phyloP scores from a whole-genome alignment of 1,140 invertebrate genomes.

The Scaptomyza montana region DNA sequence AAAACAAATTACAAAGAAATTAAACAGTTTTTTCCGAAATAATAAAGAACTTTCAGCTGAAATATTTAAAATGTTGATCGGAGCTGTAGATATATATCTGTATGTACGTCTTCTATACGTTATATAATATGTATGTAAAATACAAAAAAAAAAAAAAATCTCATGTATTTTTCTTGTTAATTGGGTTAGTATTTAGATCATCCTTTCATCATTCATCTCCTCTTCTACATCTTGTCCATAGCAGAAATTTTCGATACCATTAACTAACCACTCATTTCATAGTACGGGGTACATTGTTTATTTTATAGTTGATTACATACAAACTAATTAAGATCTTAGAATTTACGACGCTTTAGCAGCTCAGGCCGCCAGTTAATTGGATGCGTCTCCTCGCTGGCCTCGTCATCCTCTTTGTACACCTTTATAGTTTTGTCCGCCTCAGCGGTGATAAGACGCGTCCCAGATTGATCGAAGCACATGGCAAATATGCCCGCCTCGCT shows the following conservation, averaged over 20 bases:
- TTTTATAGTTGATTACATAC: slow-evolving; percentile 13
- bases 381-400: slow-evolving; percentile 97
- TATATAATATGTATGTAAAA: background rate
- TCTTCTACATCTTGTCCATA: no score
- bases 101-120: background rate
- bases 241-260: no score
- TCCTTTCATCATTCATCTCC: no score
- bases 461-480: slow-evolving; percentile 97
- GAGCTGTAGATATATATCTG: background rate
- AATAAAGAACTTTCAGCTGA: background rate
- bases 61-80: background rate
- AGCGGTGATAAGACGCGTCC: slow-evolving; percentile 96
- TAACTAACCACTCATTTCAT: no score
- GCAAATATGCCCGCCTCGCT: slow-evolving; percentile 99
- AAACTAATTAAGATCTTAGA: slow-evolving; percentile 85
- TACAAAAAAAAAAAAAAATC: background rate
- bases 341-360: slow-evolving; percentile 94
- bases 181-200: no score
- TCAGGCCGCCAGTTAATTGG: slow-evolving; percentile 99
- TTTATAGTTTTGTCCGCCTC: slow-evolving; percentile 99
- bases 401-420: slow-evolving; percentile 99
- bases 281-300: no score
- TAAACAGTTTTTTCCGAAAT: background rate
- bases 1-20: slow-evolving; percentile 61
- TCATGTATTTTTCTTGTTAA: background rate